Evolutionary conservation across 2,797 vertebrate species (phyloP), one percentile per base, ranked within the genome.

Genomic region (Enteromius unitaeniatus): DNA sequence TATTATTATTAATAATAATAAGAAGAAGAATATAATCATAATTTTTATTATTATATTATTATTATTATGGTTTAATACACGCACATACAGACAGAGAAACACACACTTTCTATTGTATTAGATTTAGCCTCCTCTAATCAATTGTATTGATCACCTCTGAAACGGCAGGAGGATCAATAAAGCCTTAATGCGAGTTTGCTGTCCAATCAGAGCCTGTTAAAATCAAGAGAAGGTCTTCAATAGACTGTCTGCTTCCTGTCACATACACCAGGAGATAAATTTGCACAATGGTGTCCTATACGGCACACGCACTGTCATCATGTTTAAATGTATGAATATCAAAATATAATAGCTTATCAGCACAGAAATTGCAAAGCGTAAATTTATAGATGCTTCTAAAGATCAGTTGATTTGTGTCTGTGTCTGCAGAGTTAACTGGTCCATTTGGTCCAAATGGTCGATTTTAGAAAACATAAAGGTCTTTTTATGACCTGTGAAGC

Each of bases 161-260:
- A 95, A 93, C 92, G 92, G 91, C 93, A 91, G 91, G 90, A 89
- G 93, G 93, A 93, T 95, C 94, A 93, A 95, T 95, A 93, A 79
- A 70, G 88, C 89, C 93, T 94, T 95, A 95, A 95, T 95, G 94
- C 84, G 86, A 94, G 92, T 95, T 94, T 93, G 92, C 93, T 93
- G 92, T 93, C 93, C 93, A 94, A 93, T 95, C 94, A 94, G 92
- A 92, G 91, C 91, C 90, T 91, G 92, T 94, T 95, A 93, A 95
- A 94, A 94, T 94, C 93, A 93, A 88, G 87, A 85, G 4, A 72
- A 91, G 92, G 87, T 85, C 91, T 87, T 79, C 80, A 81, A 87
- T 88, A 69, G 84, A 88, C 90, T 90, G 93, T 94, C 91, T 82
- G 86, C 88, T 94, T 94, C 88, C 92, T 92, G 92, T 92, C 93